Percentiles rank a stretch among this genome's conserved stretches.
These are phyloP conservation scores for Lerista edwardsae DNA, from an alignment of 2,797 vertebrate genomes.

Conservation along the genomic window DNA sequence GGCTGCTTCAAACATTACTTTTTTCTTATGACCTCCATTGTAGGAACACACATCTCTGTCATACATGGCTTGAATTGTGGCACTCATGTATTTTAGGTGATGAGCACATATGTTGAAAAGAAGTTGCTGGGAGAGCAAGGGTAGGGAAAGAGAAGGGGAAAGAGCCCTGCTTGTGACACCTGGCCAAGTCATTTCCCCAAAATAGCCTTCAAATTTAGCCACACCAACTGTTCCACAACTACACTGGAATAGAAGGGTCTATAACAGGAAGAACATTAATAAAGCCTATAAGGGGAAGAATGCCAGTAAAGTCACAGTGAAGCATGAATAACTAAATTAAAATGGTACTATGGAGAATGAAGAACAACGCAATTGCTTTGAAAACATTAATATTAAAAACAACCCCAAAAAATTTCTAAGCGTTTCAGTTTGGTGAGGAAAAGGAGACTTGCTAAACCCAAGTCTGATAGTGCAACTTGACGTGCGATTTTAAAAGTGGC, in stretches of 20 bases:
- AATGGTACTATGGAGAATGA: background rate
- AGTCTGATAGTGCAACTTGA: background rate
- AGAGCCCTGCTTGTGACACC: background rate
- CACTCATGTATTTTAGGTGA: background rate
- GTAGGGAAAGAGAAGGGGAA: background rate
- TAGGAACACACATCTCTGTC: background rate
- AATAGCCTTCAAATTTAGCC: conserved; percentile 15
- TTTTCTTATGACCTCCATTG: background rate
- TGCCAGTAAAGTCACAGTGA: background rate
- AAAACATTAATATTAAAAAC: background rate
- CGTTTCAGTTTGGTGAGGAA: background rate
- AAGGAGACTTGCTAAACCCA: no score
- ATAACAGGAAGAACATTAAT: background rate
- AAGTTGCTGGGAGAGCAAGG: background rate
- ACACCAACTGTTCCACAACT: conserved; percentile 12
- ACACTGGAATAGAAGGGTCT: background rate
- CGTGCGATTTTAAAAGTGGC: no score
- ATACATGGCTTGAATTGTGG: background rate
- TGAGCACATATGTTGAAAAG: background rate
- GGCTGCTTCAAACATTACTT: background rate
- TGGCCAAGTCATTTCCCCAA: background rate
- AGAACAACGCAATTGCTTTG: background rate
- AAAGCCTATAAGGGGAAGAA: background rate
- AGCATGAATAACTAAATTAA: background rate
- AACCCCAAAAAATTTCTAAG: background rate